phyloP scores from a whole-genome alignment of 2,113 vertebrate genomes.

The Eclectus roratus region DNA sequence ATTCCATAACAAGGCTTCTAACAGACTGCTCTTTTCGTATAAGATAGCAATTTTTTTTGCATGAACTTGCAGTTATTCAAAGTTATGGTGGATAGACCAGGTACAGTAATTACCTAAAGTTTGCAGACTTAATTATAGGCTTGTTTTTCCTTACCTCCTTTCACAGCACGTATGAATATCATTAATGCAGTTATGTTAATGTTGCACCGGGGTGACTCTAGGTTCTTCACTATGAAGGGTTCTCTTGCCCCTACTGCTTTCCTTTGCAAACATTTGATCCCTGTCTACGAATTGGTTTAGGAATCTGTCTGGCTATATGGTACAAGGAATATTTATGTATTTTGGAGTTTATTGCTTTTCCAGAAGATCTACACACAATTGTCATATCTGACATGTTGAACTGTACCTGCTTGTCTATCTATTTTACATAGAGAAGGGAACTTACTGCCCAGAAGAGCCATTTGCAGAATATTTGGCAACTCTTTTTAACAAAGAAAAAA shows the following conservation, averaged over 20 bases:
- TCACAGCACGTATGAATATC: not conserved
- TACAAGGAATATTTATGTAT: conserved; percentile 68
- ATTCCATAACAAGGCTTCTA: conserved; percentile 72
- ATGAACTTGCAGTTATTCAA: conserved; percentile 72
- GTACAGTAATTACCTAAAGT: conserved; percentile 67
- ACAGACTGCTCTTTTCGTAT: conserved; percentile 74
- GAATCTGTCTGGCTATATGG: conserved; percentile 40
- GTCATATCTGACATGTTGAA: not conserved
- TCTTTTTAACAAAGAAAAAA: not conserved
- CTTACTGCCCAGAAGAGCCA: conserved; percentile 30
- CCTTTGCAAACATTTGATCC: conserved; percentile 1
- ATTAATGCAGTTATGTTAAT: not conserved
- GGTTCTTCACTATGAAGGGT: not conserved
- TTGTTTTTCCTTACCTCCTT: conserved; percentile 10
- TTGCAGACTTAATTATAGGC: conserved; percentile 44
- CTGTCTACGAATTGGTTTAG: conserved; percentile 11
- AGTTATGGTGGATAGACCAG: conserved; percentile 69
- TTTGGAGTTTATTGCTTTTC: conserved; percentile 51
- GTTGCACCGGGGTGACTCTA: not conserved
- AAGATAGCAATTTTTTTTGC: conserved; percentile 73
- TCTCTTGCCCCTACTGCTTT: not conserved
- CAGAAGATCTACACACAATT: not conserved
- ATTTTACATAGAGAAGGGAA: not conserved
- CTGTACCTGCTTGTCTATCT: conserved; percentile 46
- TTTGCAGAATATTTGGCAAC: not conserved